Evolutionary conservation across 2,113 vertebrate species (phyloP), one percentile per base, ranked within the genome.

Genomic region (Ceratotherium simum): DNA sequence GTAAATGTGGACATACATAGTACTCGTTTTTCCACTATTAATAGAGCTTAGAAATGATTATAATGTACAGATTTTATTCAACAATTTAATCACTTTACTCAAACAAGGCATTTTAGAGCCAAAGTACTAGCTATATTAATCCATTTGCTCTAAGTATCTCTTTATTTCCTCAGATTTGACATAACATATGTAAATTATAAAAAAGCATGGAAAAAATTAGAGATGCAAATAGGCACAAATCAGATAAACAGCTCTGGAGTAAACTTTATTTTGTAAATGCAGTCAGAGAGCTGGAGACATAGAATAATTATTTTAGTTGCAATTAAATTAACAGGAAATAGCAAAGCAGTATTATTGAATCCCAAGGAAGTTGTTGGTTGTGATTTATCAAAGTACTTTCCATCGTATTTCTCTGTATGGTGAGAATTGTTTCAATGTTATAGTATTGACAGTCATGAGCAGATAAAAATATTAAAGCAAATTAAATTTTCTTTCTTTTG

Each of bases 281-380:
- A 80, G 12, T 65, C 31, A 84, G 88, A 88, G 33, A 72, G 8
- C 46, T 54, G 90, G 42, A 64, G 42, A 72, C 10, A 83, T 8
- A 33, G 17, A 85, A 33, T 69, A 90, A 93, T 80, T 94, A 81
- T 91, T 96, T 85, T 91, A 78, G 29, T 93, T 84, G 72, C 11
- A 75, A 80, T 88, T 58, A 88, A 65, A 36, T 89, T 91, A 90
- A 84, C 33, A 97, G 51, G 80, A 96, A 75, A 86, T 84, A 94
- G 31, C 75, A 78, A 69, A 76, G 72, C 54, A 83, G 4, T 67
- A 56, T 92, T 96, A 94, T 92, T 62, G 31, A 95, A 82, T 97
- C 67, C 82, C 8, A 94, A 58, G 69, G 48, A 94, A 91, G 83
- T 84, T 93, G 25, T 54, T 92, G 51, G 6, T 64, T 90, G 33